phyloP scores from a whole-genome alignment of 2,113 vertebrate genomes.

The Nematolebias whitei region DNA sequence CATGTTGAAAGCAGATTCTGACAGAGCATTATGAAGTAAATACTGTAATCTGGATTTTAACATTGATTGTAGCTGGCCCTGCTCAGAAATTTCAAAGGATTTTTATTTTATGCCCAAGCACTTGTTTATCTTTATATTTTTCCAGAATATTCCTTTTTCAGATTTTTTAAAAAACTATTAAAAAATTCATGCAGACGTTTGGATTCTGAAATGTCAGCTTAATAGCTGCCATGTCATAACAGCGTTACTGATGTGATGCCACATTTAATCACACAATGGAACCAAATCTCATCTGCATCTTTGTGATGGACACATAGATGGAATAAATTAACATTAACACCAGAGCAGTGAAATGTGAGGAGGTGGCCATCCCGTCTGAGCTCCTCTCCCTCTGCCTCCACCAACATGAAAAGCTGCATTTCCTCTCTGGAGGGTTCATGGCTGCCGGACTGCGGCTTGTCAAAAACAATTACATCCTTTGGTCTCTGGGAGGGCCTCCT shows the following conservation, averaged over 20 bases:
- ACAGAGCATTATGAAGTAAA: conserved; percentile 7
- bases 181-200: background rate
- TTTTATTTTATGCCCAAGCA: background rate
- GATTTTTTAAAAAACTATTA: background rate
- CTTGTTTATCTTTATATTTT: background rate
- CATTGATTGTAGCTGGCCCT: background rate
- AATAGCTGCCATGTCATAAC: background rate
- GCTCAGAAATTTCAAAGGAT: background rate
- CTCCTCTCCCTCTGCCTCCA: conserved; percentile 20
- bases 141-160: too few species aligned
- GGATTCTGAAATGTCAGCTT: conserved; percentile 12
- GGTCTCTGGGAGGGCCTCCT: conserved; percentile 69
- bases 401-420: conserved; percentile 41
- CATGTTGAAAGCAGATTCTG: conserved; percentile 6
- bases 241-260: conserved; percentile 13
- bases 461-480: conserved; percentile 80
- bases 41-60: conserved; percentile 1
- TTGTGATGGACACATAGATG: conserved; percentile 13
- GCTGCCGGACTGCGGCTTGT: conserved; percentile 71
- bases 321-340: conserved; percentile 31
- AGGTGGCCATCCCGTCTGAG: conserved; percentile 8
- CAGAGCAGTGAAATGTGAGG: conserved; percentile 21
- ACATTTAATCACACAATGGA: conserved; percentile 22
- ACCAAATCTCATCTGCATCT: conserved; percentile 22
- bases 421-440: conserved; percentile 73